Conservation (phyloP, 2,888 invertebrate species). For the Machimus rusticus region DNA sequence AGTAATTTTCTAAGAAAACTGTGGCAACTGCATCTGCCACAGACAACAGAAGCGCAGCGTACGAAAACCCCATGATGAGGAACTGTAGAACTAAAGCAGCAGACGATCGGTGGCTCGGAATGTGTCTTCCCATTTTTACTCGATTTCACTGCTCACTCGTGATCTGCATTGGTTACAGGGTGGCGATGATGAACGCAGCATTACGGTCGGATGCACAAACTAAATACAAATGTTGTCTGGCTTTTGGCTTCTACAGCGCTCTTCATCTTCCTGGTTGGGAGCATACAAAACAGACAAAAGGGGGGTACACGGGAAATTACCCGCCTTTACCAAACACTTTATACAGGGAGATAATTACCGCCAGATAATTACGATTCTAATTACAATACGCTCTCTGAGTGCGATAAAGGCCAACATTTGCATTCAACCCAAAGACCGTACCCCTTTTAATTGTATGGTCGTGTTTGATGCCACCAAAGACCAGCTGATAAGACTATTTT, state of each 20-base stretch:
- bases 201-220: not conserved
- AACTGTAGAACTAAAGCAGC: not conserved
- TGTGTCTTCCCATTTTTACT: not conserved
- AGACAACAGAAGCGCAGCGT: not conserved
- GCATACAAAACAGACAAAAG: not conserved
- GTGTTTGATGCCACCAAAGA: not conserved
- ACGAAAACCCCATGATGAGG: not conserved
- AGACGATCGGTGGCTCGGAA: not conserved
- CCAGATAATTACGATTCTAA: slow-evolving; percentile 27
- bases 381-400: not conserved
- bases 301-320: not conserved
- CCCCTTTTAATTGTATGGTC: not conserved
- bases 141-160: not conserved
- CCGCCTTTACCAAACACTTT: not conserved
- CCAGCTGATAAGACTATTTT: slow-evolving; percentile 3
- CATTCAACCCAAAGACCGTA: not conserved
- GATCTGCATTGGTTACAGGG: not conserved
- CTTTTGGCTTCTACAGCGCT: not conserved
- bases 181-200: not conserved
- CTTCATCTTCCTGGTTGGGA: not conserved
- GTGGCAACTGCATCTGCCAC: not conserved
- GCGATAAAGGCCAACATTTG: slow-evolving; percentile 10
- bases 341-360: not conserved
- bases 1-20: not conserved
- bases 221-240: not conserved